Percentiles rank a stretch among this genome's conserved stretches.
These are phyloP conservation scores for Formica aserva DNA, from an alignment of 2,888 invertebrate genomes.

Conservation along the genomic window DNA sequence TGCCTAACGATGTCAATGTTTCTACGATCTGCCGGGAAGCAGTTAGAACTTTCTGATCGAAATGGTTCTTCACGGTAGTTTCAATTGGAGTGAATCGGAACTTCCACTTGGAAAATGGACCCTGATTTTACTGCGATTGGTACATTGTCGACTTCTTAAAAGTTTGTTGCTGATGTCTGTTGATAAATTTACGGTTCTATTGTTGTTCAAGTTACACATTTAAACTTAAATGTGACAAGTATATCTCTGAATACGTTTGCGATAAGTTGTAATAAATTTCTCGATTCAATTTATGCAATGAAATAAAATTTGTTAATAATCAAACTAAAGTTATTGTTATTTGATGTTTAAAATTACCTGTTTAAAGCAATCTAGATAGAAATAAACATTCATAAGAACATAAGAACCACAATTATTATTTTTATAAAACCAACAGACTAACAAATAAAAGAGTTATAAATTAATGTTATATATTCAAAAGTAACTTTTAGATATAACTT, in stretches of 20 bases:
- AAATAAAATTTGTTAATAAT: background rate
- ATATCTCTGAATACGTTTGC: conserved; percentile 1
- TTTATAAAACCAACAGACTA: too few species aligned
- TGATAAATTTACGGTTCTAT: conserved; percentile 52
- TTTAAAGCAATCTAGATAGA: background rate
- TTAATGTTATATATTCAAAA: background rate
- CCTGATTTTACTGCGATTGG: conserved; percentile 63
- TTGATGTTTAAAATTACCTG: background rate
- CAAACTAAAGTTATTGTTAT: background rate
- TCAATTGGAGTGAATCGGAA: conserved; percentile 55
- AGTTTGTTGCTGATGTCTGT: conserved; percentile 68
- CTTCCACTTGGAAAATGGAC: conserved; percentile 57
- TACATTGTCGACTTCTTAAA: conserved; percentile 60
- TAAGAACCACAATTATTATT: background rate
- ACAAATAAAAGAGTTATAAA: too few species aligned
- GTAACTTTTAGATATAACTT: background rate
- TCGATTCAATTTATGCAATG: background rate
- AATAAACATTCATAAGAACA: background rate
- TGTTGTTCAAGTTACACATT: background rate
- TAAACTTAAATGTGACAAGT: background rate
- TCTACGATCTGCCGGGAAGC: conserved; percentile 57
- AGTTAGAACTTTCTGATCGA: conserved; percentile 57
- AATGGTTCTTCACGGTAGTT: conserved; percentile 58
- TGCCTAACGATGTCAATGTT: conserved; percentile 55
- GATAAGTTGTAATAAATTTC: background rate